Percentiles rank a stretch among this genome's conserved stretches.
Conservation (phyloP, 2,113 vertebrate species). For the Anser cygnoides region DNA sequence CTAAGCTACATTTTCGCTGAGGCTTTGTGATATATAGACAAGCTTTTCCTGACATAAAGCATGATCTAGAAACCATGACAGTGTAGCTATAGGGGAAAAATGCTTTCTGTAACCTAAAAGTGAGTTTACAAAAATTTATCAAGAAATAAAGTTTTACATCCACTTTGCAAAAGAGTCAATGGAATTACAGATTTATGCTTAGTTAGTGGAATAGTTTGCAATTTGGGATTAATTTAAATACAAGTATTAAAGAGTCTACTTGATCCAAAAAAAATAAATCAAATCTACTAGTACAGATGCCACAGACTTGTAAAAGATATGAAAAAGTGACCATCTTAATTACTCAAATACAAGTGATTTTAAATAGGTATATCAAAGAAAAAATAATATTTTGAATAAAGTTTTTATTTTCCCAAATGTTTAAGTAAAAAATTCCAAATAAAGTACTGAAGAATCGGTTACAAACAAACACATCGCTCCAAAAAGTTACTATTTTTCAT, state of each 20-base stretch:
- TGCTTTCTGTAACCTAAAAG: not conserved
- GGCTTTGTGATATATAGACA: constrained; percentile 40
- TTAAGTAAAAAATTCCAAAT: not conserved
- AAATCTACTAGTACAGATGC: not conserved
- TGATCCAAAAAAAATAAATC: not conserved
- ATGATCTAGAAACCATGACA: constrained; percentile 32
- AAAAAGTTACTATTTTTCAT: not conserved
- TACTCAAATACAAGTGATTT: not conserved
- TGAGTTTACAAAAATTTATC: constrained; percentile 32
- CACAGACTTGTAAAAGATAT: not conserved
- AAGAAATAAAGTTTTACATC: constrained; percentile 28
- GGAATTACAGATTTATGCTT: not conserved
- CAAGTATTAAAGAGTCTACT: not conserved
- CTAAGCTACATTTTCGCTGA: constrained; percentile 38
- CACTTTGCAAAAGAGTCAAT: not conserved
- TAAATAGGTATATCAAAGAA: not conserved
- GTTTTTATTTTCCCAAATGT: not conserved
- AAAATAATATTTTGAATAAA: not conserved
- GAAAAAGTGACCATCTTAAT: not conserved
- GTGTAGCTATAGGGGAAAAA: not conserved
- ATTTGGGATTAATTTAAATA: not conserved
- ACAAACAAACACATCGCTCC: not conserved
- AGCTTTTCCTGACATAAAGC: constrained; percentile 23
- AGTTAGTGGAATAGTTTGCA: not conserved
- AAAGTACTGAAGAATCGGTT: not conserved